Evolutionary conservation across 2,797 vertebrate species (phyloP).

Genomic region (Hydrophis major): DNA sequence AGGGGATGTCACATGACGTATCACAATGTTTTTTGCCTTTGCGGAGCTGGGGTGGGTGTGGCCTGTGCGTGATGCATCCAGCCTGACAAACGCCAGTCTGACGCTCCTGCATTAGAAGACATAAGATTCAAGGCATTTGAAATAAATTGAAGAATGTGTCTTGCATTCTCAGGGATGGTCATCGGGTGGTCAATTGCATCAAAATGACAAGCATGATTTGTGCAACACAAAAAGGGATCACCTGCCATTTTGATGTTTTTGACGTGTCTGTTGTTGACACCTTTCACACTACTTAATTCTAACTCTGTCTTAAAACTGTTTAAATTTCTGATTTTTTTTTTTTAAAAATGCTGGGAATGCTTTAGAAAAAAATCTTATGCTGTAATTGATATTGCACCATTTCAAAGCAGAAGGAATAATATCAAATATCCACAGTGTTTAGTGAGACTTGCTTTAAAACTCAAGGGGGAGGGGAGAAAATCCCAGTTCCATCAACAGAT

Average conservation of each 20-base stretch:
- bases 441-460: not conserved
- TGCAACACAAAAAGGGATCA: not conserved
- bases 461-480: not conserved
- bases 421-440: not conserved
- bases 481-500: not conserved
- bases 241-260: not conserved
- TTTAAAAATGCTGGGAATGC: not conserved
- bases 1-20: too few relatives aligned
- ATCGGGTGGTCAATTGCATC: not conserved
- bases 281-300: not conserved
- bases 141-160: not conserved
- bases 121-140: not conserved
- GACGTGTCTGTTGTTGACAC: not conserved
- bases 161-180: not conserved
- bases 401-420: not conserved
- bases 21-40: too few relatives aligned
- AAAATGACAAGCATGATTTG: not conserved
- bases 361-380: not conserved
- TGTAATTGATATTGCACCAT: not conserved
- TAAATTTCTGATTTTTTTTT: not conserved
- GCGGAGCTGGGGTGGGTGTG: too few relatives aligned
- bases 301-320: not conserved
- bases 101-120: not conserved
- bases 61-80: too few relatives aligned
- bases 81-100: too few relatives aligned